A percentile compares a stretch with the other conserved stretches of the same genome.
phyloP scores from a whole-genome alignment of 2,797 vertebrate genomes.

The Falco peregrinus region DNA sequence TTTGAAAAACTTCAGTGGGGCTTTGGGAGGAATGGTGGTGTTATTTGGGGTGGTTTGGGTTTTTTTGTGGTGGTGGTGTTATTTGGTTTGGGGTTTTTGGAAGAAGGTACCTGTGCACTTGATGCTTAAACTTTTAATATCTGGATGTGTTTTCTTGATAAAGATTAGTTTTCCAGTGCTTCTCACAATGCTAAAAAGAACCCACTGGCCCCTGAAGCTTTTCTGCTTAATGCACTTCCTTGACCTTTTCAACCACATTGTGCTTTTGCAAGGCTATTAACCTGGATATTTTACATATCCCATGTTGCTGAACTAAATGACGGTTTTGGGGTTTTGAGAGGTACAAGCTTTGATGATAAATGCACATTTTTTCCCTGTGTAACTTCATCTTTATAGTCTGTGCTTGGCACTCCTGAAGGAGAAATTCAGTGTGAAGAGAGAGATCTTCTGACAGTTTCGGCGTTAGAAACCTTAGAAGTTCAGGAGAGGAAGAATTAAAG shows the following conservation, averaged over 20 bases:
- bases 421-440: conserved; percentile 19
- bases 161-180: neutral
- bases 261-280: neutral
- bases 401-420: neutral
- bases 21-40: too few relatives aligned
- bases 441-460: conserved; percentile 23
- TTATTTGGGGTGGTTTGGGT: neutral
- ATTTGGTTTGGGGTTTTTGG: neutral
- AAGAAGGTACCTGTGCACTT: neutral
- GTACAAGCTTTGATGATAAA: neutral
- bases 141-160: neutral
- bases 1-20: neutral
- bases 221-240: neutral
- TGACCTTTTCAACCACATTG: neutral
- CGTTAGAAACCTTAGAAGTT: neutral
- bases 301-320: neutral
- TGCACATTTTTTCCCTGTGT: neutral
- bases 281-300: neutral
- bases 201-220: neutral
- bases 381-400: neutral
- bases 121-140: neutral
- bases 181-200: neutral
- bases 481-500: conserved; percentile 16
- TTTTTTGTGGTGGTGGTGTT: neutral
- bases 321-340: neutral